Conservation (phyloP, 1,140 invertebrate species). For the Cotesia vestalis region DNA sequence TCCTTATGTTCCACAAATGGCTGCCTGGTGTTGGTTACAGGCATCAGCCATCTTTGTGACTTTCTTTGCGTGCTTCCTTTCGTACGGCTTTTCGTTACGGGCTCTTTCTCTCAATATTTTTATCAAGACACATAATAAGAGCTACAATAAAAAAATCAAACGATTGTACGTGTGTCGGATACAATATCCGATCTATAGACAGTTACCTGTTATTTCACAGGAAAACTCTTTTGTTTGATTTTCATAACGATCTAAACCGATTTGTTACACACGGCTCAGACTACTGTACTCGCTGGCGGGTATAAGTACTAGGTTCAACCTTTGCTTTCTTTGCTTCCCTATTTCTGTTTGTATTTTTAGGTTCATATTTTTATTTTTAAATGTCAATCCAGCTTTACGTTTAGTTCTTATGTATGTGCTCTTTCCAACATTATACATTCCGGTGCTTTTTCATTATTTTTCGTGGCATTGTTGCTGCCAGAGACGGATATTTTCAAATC, state of each 20-base stretch:
- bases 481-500: slow-evolving; percentile 20
- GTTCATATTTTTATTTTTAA: neutral
- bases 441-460: slow-evolving; percentile 11
- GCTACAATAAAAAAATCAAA: neutral
- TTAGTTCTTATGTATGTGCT: neutral
- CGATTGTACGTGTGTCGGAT: too few species aligned
- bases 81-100: slow-evolving; percentile 38
- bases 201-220: too few species aligned
- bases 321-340: neutral
- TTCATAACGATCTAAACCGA: too few species aligned
- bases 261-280: too few species aligned
- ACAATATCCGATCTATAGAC: too few species aligned
- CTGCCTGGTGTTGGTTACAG: slow-evolving; percentile 61
- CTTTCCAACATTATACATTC: neutral
- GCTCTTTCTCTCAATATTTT: neutral
- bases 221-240: too few species aligned
- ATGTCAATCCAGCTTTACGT: slow-evolving; percentile 4
- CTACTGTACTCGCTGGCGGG: too few species aligned
- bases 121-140: too few species aligned
- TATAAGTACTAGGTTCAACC: too few species aligned
- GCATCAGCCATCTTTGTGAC: slow-evolving; percentile 57
- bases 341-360: neutral
- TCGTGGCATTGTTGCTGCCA: neutral
- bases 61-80: slow-evolving; percentile 51
- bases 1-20: slow-evolving; percentile 59